Base-by-base conservation (phyloP, 2,888 invertebrate genomes). In the Rotaria sp. region DNA sequence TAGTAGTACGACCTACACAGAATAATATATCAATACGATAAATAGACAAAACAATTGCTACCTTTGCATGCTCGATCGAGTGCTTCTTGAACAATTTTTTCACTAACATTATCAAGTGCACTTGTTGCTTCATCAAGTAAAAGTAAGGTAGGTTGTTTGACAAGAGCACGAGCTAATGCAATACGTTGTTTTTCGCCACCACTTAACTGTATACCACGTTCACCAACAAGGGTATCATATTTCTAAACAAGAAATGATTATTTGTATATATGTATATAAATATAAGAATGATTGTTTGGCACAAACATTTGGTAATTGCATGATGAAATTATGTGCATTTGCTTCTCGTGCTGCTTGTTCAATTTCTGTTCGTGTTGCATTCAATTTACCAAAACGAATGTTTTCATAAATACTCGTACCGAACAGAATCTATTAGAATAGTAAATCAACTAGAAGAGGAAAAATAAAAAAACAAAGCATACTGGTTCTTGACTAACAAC, bases 401-500 rank as follows among this genome's bases (percentile, higher is more conserved):
- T n/a, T n/a, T n/a, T n/a, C n/a, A n/a, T n/a, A n/a, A n/a, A n/a
- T n/a, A n/a, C n/a, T n/a, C n/a, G n/a, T 91, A 96, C 94, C 0
- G 98, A 99, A 91, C 99, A 99, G 88, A 95, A 94, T 80, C 99
- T 93, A 92, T 99, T 98, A 11, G 11, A 57, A 10, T 8, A 57
- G 2, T 2, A 57, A 10, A 24, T 1, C 2, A 57, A 57, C 7
- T 2, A 10, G 10, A 24, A 57, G 92, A 97, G 93, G 88, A 92
- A 92, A 85, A 99, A 96, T 41, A 96, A 95, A 90, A 98, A 96
- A 91, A 99, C 96, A 91, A 99, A 99, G 48, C 99, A 92, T 45
- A 99, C 97, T 85, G 96, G 96, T 91, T 99, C 99, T 94, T 98
- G 98, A 0, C 98, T 98, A 0, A 99, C 98, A 86, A 99, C 94